Base-by-base conservation (phyloP, 2,113 vertebrate species). In the Apistogramma diplotaenia region DNA sequence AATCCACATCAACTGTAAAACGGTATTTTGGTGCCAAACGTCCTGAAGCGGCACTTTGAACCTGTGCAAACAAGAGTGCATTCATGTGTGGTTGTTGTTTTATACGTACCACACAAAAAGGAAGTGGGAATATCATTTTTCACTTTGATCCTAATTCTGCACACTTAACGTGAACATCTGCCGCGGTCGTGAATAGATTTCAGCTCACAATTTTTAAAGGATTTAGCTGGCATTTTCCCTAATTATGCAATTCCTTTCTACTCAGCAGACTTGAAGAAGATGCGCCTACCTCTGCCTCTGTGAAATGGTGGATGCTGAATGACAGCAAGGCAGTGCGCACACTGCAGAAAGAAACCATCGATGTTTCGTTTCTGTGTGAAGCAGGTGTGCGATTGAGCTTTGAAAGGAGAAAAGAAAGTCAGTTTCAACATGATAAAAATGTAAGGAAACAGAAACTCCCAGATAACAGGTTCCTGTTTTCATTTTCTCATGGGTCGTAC, bases 71-170 rank as follows among this genome's bases (percentile, higher is more conserved):
- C 27, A 35, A 7, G 8, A 33, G 15, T 31, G 49, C 10, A 29
- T 21, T 18, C n/a, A 51, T 59, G 55, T 40, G 19, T 18, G 4
- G 43, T 8, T 19, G 51, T 16, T 74, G 37, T 65, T 82, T 84
- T 85, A 83, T 89, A n/a, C n/a, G n/a, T n/a, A 65, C 31, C 51
- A 15, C 9, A 4, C 9, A 0, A 72, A 51, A 82, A 89, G 92
- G 91, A 94, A 94, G 87, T 90, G 83, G 43, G 18, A 85, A 37
- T 16, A 16, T 15, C 3, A 19, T 6, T 73, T 72, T 27, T 79
- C 8, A 62, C 13, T 59, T 29, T 54, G 62, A 82, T 76, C 62
- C 29, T 23, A 25, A 76, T 76, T 80, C 56, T 67, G n/a, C 29
- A 54, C 29, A 75, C 3, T 2, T 19, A 27, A 12, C n/a, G 9